These are phyloP conservation scores for Caerostris extrusa DNA, from an alignment of 1,140 invertebrate species.

Conservation along the genomic window DNA sequence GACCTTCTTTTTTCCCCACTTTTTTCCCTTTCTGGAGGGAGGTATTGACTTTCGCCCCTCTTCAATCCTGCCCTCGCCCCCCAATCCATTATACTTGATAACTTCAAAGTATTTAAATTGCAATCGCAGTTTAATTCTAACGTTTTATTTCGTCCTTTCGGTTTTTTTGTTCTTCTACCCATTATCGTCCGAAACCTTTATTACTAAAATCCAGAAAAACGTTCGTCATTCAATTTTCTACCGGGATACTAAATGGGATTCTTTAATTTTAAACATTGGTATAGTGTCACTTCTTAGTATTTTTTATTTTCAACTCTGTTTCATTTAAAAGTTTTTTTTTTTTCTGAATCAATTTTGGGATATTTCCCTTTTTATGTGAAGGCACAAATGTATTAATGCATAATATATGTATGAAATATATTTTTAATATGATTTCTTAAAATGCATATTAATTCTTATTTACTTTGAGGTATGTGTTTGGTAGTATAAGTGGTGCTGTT, in stretches of 20 bases:
- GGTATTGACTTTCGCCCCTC: background rate
- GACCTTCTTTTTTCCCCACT: background rate
- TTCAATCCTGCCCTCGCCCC: background rate
- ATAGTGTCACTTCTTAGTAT: background rate
- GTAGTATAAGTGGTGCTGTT: too few relatives aligned
- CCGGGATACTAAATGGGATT: background rate
- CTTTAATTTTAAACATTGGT: background rate
- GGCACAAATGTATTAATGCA: too few relatives aligned
- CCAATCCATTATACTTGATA: conserved; percentile 19
- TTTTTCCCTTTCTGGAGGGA: background rate
- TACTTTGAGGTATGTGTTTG: too few relatives aligned
- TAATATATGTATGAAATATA: too few relatives aligned
- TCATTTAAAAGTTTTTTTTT: background rate
- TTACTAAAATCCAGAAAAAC: background rate
- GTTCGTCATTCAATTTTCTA: conserved; percentile 5
- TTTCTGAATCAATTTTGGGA: background rate
- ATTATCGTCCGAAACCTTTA: background rate
- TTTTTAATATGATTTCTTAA: too few relatives aligned
- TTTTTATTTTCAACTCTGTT: background rate
- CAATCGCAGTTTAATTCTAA: conserved; percentile 1
- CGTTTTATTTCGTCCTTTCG: background rate
- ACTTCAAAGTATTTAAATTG: conserved; percentile 8
- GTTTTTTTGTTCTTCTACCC: background rate
- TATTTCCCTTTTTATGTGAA: background rate
- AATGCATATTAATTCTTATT: too few relatives aligned